Percentiles rank a stretch among this genome's conserved stretches.
Evolutionary conservation across 2,888 invertebrate species (phyloP).

Genomic region (Arge pagana): DNA sequence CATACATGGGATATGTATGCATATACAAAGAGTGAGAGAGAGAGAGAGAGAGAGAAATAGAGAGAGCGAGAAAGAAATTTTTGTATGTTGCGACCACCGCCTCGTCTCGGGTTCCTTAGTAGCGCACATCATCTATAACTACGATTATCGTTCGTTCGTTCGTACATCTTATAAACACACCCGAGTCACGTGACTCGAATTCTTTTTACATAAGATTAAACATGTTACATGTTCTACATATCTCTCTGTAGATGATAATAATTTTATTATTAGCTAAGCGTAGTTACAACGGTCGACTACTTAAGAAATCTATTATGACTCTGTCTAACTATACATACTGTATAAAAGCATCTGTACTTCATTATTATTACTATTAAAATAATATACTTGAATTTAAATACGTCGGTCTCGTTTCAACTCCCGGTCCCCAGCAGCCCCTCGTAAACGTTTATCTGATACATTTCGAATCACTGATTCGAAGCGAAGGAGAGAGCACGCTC

Average conservation of each 20-base stretch:
- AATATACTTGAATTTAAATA: slow-evolving; percentile 44
- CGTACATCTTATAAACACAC: slow-evolving; percentile 21
- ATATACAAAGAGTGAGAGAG: slow-evolving; percentile 6
- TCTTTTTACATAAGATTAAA: slow-evolving; percentile 28
- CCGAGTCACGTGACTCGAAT: slow-evolving; percentile 28
- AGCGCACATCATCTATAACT: not conserved
- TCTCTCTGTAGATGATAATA: slow-evolving; percentile 46
- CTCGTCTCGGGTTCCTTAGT: too few relatives aligned
- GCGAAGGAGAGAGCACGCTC: too few relatives aligned
- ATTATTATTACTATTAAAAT: slow-evolving; percentile 55
- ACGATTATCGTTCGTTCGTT: not conserved
- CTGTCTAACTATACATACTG: slow-evolving; percentile 57
- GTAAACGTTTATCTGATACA: too few relatives aligned
- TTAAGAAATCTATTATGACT: slow-evolving; percentile 51
- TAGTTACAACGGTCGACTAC: slow-evolving; percentile 44
- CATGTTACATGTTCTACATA: slow-evolving; percentile 40
- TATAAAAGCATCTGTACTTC: slow-evolving; percentile 57
- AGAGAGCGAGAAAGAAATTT: too few relatives aligned
- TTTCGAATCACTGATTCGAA: too few relatives aligned
- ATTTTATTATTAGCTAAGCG: slow-evolving; percentile 45
- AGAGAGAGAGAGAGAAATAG: slow-evolving; percentile 14
- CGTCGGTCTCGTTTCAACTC: slow-evolving; percentile 1
- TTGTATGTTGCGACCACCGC: too few relatives aligned
- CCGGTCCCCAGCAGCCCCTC: too few relatives aligned
- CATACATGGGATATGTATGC: not conserved